Evolutionary conservation across 1,140 invertebrate genomes (phyloP), one percentile per base, ranked within the genome.

Genomic region (Pseudomyrmex sp.): DNA sequence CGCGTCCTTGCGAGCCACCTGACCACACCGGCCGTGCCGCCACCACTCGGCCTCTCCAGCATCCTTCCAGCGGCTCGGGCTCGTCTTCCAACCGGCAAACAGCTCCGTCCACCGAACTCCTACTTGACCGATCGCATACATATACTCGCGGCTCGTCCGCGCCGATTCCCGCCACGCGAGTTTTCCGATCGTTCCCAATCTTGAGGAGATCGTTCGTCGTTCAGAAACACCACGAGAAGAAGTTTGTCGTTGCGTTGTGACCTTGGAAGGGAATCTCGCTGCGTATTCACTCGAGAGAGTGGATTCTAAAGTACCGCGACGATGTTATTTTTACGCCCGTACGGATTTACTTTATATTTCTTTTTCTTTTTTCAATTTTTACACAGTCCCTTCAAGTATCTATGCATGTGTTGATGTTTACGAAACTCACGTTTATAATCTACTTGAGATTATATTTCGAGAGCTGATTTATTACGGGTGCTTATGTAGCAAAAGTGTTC

Each of bases 1-100:
- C 93, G 93, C 94, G 94, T 94, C 94, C 94, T 94, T 94, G 93
- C 93, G 91, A 94, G 92, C 93, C 93, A 94, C 94, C 94, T 94
- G 94, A 94, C 93, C 93, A 93, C 93, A 92, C 91, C 92, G 92
- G 90, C 90, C 91, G 91, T 93, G 90, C 92, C 91, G 93, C 92
- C 92, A 92, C 93, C 91, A 91, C 92, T 90, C 92, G 93, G 91
- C 83, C 90, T 92, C 86, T 92, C 86, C 91, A 91, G 89, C 92
- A 93, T 92, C 92, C 90, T 92, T 90, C 85, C 79, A 86, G 74
- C 85, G 68, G 74, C 82, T 66, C 44, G 62, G 87, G 83, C 75
- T 87, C 61, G 84, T 77, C 88, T 85, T 88, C 84, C 79, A 76
- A 90, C 85, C 90, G 88, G 90, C 89, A 89, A 90, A 87, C 84